Conservation (phyloP, 1,140 invertebrate species). For the Drosophila suzukii region DNA sequence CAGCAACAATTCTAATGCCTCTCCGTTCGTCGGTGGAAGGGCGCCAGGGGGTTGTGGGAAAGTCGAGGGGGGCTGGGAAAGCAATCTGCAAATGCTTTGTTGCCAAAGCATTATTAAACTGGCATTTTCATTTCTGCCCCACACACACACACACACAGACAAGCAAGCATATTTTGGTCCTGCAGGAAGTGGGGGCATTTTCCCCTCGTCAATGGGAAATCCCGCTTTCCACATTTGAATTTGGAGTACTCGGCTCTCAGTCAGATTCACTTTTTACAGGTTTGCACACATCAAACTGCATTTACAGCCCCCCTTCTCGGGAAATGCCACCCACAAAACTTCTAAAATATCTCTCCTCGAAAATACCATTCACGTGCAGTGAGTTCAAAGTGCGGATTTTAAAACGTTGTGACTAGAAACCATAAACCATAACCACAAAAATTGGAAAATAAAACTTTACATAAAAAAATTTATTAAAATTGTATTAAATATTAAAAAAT, state of each 20-base stretch:
- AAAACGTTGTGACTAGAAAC: too few species aligned
- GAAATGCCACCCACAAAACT: constrained; percentile 5
- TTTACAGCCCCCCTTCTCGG: constrained; percentile 14
- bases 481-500: too few species aligned
- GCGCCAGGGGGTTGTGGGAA: constrained; percentile 10
- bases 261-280: constrained; percentile 35
- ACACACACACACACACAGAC: constrained; percentile 32
- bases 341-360: neutral
- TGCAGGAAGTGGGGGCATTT: constrained; percentile 14
- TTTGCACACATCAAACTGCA: constrained; percentile 18
- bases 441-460: too few species aligned
- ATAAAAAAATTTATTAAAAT: too few species aligned
- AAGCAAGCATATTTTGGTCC: constrained; percentile 59
- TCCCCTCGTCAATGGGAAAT: constrained; percentile 43
- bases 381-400: too few species aligned
- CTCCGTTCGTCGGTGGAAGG: constrained; percentile 3
- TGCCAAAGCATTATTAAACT: constrained; percentile 78
- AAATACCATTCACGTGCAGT: too few species aligned
- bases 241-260: constrained; percentile 45
- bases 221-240: constrained; percentile 61
- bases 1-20: constrained; percentile 32
- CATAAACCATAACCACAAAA: too few species aligned
- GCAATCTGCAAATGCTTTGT: constrained; percentile 79
- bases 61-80: constrained; percentile 40
- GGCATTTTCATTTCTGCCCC: constrained; percentile 74